Evolutionary conservation across 2,888 invertebrate genomes (phyloP), one percentile per base, ranked within the genome.

Genomic region (Sepiola atlantica): DNA sequence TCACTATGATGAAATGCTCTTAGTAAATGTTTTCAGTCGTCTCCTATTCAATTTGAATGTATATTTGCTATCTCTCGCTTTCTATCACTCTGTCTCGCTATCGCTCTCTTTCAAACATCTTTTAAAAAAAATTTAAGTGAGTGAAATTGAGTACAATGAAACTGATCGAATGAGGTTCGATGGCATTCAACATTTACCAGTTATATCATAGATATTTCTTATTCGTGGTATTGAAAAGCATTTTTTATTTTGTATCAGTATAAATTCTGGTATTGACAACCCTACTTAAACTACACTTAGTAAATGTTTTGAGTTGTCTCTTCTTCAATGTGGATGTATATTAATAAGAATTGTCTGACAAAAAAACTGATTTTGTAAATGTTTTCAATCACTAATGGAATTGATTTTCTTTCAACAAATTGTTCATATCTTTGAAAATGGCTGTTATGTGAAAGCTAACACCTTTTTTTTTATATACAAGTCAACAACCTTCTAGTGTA

Each of bases 401-500:
- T 77, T 77, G 77, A 77, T 77, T 77, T 77, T 77, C 77, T 77
- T 77, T n/a, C 77, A 8, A 77, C 77, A 77, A 77, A n/a, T 77
- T 77, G 20, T 77, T 32, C 14, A 21, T 77, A n/a, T 32, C 21
- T 77, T 77, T 77, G n/a, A 1, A 32, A 77, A n/a, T 77, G 77
- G 77, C 77, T 77, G 18, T 77, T 77, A n/a, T 77, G n/a, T 77
- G n/a, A 77, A 77, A 77, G n/a, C n/a, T 77, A 77, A 77, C 45
- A 45, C 14, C n/a, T n/a, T 77, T 16, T 32, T 77, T 77, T 77
- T 45, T 45, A 45, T 45, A 45, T 45, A 20, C 77, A 77, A 77
- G n/a, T 77, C 77, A 32, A 32, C 77, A 77, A 18, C 20, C 54
- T 92, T 54, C 92, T 92, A 92, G 92, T 92, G 54, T 55, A n/a